Conservation (phyloP, 2,113 vertebrate species). For the Phaethon lepturus region DNA sequence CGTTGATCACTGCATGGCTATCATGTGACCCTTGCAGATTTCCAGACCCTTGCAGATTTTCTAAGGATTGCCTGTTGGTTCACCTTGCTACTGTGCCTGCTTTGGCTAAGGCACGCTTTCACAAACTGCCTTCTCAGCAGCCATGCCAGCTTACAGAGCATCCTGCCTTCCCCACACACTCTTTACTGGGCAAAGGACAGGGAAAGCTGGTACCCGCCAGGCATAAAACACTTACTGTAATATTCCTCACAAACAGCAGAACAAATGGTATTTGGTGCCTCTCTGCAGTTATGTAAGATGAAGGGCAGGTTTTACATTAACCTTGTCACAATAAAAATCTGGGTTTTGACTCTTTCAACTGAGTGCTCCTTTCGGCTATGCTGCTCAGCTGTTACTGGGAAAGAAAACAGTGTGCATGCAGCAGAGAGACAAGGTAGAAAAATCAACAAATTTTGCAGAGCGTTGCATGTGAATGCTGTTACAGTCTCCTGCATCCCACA, state of each 20-base stretch:
- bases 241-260: neutral
- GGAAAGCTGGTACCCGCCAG: neutral
- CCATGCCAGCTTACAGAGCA: neutral
- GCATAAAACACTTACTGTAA: neutral
- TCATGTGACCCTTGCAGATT: neutral
- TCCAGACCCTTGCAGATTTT: neutral
- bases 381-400: neutral
- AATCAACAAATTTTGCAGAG: neutral
- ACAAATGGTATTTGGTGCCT: neutral
- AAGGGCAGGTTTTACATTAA: neutral
- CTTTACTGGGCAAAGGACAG: neutral
- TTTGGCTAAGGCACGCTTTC: neutral
- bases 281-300: neutral
- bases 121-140: neutral
- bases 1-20: neutral
- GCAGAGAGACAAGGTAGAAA: neutral
- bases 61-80: neutral
- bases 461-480: neutral
- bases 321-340: neutral
- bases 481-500: neutral
- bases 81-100: neutral
- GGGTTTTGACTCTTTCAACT: neutral
- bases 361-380: neutral
- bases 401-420: neutral
- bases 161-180: neutral